Conservation (phyloP, 92 coral and sea anemone genomes). For the Ricordea florida region DNA sequence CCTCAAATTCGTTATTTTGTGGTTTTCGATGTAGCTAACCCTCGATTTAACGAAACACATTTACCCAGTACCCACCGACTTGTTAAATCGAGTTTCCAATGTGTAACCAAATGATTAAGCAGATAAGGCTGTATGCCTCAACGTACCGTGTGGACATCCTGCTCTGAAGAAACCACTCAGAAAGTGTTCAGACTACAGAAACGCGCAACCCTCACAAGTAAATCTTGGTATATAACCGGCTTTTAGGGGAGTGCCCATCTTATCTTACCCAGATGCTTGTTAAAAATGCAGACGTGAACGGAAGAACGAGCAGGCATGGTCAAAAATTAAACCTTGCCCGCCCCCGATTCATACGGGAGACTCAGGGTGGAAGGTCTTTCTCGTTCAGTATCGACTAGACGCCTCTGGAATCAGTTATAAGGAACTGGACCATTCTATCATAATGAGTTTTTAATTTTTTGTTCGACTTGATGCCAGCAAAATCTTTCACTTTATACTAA, state of each 20-base stretch:
- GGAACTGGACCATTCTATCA: too few species aligned
- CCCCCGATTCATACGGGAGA: conserved; percentile 10
- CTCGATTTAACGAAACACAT: too few species aligned
- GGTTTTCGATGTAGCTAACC: too few species aligned
- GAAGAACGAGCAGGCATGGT: conserved; percentile 4
- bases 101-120: conserved; percentile 22
- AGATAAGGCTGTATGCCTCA: conserved; percentile 6
- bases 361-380: conserved; percentile 45
- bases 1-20: too few species aligned
- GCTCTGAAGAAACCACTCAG: conserved; percentile 33
- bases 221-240: conserved; percentile 12
- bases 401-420: conserved; percentile 53
- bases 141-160: conserved; percentile 30
- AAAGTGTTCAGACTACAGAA: conserved; percentile 59
- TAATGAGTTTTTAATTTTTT: too few species aligned
- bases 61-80: too few species aligned
- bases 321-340: conserved; percentile 11
- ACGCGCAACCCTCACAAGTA: conserved; percentile 44
- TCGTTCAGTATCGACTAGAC: neutral
- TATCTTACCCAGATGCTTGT: conserved; percentile 4
- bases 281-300: conserved; percentile 4
- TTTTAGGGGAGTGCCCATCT: neutral
- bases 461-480: too few species aligned
- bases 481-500: too few species aligned
- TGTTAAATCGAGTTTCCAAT: too few species aligned